A percentile compares a stretch with the other conserved stretches of the same genome.
phyloP scores from a whole-genome alignment of 2,113 vertebrate species.

The Barbus barbus region DNA sequence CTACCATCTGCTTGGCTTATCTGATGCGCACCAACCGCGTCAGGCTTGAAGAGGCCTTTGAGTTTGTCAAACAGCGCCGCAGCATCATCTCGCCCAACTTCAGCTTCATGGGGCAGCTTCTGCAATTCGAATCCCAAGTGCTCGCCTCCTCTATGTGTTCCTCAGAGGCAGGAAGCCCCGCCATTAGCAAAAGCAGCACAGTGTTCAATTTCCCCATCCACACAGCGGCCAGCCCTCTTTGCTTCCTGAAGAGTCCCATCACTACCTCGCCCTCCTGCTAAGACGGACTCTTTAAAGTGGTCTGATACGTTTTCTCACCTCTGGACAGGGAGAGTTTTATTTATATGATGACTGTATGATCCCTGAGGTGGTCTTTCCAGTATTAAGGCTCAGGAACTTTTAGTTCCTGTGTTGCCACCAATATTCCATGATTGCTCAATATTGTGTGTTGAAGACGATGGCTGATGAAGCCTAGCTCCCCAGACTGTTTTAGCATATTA shows the following conservation, averaged over 20 bases:
- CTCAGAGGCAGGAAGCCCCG: slow-evolving; percentile 88
- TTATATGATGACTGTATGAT: slow-evolving; percentile 13
- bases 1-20: slow-evolving; percentile 98
- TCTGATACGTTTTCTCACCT: neutral
- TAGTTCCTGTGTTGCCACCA: slow-evolving; percentile 2
- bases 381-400: slow-evolving; percentile 22
- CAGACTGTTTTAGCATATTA: slow-evolving; percentile 15
- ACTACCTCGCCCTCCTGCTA: slow-evolving; percentile 96
- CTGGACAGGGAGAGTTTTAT: neutral
- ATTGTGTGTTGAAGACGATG: slow-evolving; percentile 1
- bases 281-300: slow-evolving; percentile 50
- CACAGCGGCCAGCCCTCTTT: slow-evolving; percentile 79
- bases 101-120: slow-evolving; percentile 99
- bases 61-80: slow-evolving; percentile 97
- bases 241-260: slow-evolving; percentile 94
- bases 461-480: slow-evolving; percentile 21
- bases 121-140: slow-evolving; percentile 97
- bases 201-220: slow-evolving; percentile 96
- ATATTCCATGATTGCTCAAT: slow-evolving; percentile 9
- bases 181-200: slow-evolving; percentile 80
- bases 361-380: slow-evolving; percentile 13
- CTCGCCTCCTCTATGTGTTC: slow-evolving; percentile 92
- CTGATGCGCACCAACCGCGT: slow-evolving; percentile 98
- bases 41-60: slow-evolving; percentile 96
- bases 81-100: slow-evolving; percentile 99